Evolutionary conservation across 2,113 vertebrate species (phyloP).

Genomic region (Gavia stellata): DNA sequence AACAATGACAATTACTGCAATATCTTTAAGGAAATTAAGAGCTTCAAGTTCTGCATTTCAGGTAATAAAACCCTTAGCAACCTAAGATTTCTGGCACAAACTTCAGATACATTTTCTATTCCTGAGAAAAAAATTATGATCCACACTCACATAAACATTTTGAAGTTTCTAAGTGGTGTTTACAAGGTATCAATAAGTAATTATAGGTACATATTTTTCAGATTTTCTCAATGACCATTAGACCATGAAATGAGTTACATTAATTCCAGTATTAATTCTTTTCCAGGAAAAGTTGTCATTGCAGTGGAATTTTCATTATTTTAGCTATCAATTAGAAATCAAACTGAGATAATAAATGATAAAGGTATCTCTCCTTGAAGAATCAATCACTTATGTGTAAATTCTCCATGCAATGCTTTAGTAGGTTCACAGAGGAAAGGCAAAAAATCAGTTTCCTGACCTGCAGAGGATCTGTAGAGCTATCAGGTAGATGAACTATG

Average conservation of each 20-base stretch:
- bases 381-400: background rate
- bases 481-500: background rate
- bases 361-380: background rate
- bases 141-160: conserved; percentile 21
- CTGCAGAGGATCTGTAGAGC: background rate
- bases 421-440: background rate
- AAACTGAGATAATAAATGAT: background rate
- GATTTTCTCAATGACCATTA: background rate
- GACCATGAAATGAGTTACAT: background rate
- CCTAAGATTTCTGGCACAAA: background rate
- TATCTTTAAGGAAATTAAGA: conserved; percentile 14
- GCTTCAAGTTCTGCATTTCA: background rate
- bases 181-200: background rate
- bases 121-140: background rate
- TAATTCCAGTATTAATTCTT: background rate
- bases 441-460: background rate
- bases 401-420: background rate
- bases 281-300: background rate
- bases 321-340: background rate
- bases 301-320: background rate
- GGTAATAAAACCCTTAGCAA: background rate
- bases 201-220: background rate
- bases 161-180: background rate
- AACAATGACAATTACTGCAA: background rate
- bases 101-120: conserved; percentile 2